Conservation (phyloP, 2,113 vertebrate genomes). For the Poicephalus gulielmi region DNA sequence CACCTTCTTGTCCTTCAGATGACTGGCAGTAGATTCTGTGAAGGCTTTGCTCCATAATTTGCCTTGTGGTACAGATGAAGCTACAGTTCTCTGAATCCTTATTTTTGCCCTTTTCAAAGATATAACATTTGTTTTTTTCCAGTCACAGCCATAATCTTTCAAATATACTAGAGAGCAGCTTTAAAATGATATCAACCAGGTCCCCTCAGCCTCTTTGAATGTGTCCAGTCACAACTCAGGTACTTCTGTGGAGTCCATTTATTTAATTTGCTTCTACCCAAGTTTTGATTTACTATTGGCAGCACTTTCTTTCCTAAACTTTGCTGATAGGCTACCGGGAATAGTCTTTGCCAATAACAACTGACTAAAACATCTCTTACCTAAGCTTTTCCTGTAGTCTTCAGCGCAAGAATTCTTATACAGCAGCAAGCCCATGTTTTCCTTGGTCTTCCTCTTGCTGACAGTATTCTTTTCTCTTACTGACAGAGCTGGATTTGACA, state of each 20-base stretch:
- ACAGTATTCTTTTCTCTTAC: background rate
- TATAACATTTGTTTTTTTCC: background rate
- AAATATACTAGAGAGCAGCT: background rate
- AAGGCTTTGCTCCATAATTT: background rate
- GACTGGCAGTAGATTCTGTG: background rate
- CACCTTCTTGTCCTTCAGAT: background rate
- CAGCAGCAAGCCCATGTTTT: fast-evolving
- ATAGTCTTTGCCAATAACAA: background rate
- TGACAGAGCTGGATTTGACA: background rate
- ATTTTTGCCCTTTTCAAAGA: background rate
- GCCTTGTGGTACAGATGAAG: background rate
- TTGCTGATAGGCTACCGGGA: background rate
- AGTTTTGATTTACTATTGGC: background rate
- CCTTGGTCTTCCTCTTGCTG: background rate
- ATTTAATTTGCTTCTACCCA: background rate
- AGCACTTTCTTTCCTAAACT: background rate
- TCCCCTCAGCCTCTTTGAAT: background rate
- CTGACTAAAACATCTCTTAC: background rate
- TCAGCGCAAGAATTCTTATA: background rate
- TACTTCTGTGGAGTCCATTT: background rate
- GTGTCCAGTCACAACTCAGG: background rate
- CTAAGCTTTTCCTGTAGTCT: background rate
- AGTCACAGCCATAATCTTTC: background rate
- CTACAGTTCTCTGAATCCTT: background rate
- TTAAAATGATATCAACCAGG: background rate